Base-by-base conservation (phyloP, 2,888 invertebrate species). In the Amphipoea lucens region DNA sequence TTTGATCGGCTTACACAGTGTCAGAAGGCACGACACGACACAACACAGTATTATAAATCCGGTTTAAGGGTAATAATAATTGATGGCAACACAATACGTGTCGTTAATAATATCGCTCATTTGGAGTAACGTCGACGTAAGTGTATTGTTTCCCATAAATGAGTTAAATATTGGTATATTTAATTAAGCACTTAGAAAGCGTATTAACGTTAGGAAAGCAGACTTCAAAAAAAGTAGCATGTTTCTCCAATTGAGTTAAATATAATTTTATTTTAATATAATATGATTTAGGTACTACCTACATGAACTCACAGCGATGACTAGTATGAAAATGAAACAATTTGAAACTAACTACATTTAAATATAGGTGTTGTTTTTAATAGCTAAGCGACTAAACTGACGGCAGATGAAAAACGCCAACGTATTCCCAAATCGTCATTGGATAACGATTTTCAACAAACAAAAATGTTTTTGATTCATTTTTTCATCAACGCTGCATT, bases 241-340 rank as follows among this genome's bases (percentile, higher is more conserved):
- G 29, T 29, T 29, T 29, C 29, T 29, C 29, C 29, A 29, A 29
- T 1, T 29, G 29, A 29, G 0, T 29, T 29, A 29, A 11, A 51
- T 57, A 51, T 66, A 60, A 72, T 73, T 20, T 17, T 67, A 79
- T 42, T 29, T 60, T 14, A 12, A 14, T 63, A n/a, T 60, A 60
- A n/a, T 60, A n/a, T 60, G 11, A 11, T 54, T 17, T 48, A 20
- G 7, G 23, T 69, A 60, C 62, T 45, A 23, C 7, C 62, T 45
- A 23, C 7, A 75, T 83, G 62, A 80, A 74, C 65, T 88, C 83
- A 88, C 79, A 88, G 78, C 78, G 40, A 80, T 86, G 86, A 87
- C 88, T 88, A 87, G 86, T 42, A 74, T 72, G 72, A 60, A 66
- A 69, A 75, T 73, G 79, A 68, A 45, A 83, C 12, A 78, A 82